phyloP scores from a whole-genome alignment of 1,140 invertebrate species.

The Aphelenchoides besseyi region DNA sequence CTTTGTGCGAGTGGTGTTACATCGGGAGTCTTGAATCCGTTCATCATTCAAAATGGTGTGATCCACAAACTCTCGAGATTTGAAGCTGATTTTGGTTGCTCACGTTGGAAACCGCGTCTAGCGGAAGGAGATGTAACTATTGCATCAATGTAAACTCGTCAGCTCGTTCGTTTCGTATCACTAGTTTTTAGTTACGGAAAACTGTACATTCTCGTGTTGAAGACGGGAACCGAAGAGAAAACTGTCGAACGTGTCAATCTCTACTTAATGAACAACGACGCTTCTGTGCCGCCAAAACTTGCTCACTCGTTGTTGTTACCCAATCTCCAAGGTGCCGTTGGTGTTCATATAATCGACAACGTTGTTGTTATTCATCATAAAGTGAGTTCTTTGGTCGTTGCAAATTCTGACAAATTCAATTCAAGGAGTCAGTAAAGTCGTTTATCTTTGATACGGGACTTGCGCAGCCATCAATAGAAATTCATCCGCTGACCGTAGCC shows the following conservation, averaged over 20 bases:
- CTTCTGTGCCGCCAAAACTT: conserved; percentile 7
- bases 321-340: conserved; percentile 20
- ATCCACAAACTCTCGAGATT: conserved; percentile 34
- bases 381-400: conserved; percentile 14
- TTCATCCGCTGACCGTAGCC: not conserved
- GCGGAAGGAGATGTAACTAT: conserved; percentile 30
- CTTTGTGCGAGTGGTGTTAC: conserved; percentile 29
- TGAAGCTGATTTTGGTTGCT: conserved; percentile 41
- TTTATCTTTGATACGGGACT: conserved; percentile 38
- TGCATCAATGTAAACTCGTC: conserved; percentile 28
- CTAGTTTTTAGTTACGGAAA: conserved; percentile 13
- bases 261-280: conserved; percentile 10
- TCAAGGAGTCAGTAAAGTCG: conserved; percentile 13
- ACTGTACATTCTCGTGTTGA: conserved; percentile 25
- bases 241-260: conserved; percentile 30
- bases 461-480: not conserved
- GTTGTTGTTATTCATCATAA: conserved; percentile 35
- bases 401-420: conserved; percentile 11
- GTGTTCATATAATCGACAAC: conserved; percentile 38
- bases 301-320: not conserved
- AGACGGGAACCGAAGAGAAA: not conserved
- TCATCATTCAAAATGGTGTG: conserved; percentile 31
- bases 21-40: conserved; percentile 17
- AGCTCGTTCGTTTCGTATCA: not conserved
- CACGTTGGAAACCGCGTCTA: conserved; percentile 15